These are phyloP conservation scores for Epizoanthus illoricatus DNA, from an alignment of 92 coral and sea anemone genomes.

Conservation along the genomic window DNA sequence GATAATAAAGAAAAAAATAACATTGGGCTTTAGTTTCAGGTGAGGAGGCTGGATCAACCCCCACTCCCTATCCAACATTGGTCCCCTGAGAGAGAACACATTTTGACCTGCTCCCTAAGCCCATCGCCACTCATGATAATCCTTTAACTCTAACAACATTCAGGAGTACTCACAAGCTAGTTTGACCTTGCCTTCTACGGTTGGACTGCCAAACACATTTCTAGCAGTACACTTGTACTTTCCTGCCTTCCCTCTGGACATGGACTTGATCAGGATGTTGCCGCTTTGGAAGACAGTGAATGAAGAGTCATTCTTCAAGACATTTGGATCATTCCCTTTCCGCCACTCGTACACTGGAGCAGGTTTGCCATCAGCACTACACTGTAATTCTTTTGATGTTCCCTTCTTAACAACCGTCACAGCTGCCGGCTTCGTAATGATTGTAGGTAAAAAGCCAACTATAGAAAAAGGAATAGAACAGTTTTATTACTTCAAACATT, in stretches of 20 bases:
- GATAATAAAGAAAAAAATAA: too few species aligned
- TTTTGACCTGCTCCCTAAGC: too few species aligned
- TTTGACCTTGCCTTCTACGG: constrained; percentile 35
- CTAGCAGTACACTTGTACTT: constrained; percentile 73
- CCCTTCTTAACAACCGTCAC: constrained; percentile 31
- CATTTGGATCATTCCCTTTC: not conserved
- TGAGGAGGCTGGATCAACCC: too few species aligned
- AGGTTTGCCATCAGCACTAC: constrained; percentile 83
- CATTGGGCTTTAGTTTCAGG: too few species aligned
- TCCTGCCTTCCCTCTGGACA: constrained; percentile 38
- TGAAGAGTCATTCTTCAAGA: constrained; percentile 45
- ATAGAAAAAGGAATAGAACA: constrained; percentile 6
- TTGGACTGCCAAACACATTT: constrained; percentile 42
- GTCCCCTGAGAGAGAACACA: not conserved
- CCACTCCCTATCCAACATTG: too few species aligned
- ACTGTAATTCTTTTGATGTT: constrained; percentile 33
- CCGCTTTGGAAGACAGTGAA: constrained; percentile 59
- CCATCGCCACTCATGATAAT: too few species aligned
- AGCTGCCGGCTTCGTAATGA: constrained; percentile 43
- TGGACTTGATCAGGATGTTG: constrained; percentile 53
- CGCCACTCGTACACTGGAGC: constrained; percentile 70
- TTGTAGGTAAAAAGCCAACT: constrained; percentile 64
- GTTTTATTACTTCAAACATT: too few species aligned
- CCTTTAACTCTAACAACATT: too few species aligned
- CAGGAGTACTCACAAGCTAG: constrained; percentile 69